A percentile compares a stretch with the other conserved stretches of the same genome.
Evolutionary conservation across 2,113 vertebrate genomes (phyloP).

Genomic region (Meles meles): DNA sequence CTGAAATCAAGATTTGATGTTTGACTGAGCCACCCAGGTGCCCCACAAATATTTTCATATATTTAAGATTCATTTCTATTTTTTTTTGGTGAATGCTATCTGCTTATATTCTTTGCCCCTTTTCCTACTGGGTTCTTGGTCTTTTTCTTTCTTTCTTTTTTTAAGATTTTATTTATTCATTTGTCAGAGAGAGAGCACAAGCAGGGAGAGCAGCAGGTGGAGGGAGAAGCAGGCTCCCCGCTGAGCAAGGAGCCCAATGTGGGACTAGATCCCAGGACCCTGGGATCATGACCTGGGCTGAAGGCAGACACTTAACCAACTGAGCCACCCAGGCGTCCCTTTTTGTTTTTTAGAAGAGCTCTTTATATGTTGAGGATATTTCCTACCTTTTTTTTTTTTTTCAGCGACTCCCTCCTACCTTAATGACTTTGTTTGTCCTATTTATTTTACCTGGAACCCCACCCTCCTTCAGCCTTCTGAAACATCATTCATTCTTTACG

Average conservation of each 20-base stretch:
- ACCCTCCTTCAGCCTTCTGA: neutral
- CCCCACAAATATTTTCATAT: neutral
- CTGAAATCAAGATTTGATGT: neutral
- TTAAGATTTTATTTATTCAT: too few species aligned
- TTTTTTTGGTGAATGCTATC: neutral
- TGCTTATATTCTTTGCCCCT: neutral
- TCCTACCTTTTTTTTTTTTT: neutral
- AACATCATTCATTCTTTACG: neutral
- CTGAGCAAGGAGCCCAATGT: too few species aligned
- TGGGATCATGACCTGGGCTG: too few species aligned
- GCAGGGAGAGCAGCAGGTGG: too few species aligned
- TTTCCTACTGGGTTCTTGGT: neutral
- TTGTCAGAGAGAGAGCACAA: too few species aligned
- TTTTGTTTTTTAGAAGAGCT: neutral
- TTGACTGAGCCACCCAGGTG: neutral
- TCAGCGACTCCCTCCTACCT: neutral
- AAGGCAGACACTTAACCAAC: too few species aligned
- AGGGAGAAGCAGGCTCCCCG: too few species aligned
- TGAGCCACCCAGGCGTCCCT: too few species aligned
- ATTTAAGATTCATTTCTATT: neutral
- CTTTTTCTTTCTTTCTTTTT: neutral
- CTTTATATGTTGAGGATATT: neutral
- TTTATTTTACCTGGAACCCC: neutral
- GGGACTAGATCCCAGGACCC: too few species aligned
- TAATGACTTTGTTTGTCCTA: conserved; percentile 25